These are phyloP conservation scores for Procambarus virginalis DNA, from an alignment of 1,140 invertebrate species.

Conservation along the genomic window DNA sequence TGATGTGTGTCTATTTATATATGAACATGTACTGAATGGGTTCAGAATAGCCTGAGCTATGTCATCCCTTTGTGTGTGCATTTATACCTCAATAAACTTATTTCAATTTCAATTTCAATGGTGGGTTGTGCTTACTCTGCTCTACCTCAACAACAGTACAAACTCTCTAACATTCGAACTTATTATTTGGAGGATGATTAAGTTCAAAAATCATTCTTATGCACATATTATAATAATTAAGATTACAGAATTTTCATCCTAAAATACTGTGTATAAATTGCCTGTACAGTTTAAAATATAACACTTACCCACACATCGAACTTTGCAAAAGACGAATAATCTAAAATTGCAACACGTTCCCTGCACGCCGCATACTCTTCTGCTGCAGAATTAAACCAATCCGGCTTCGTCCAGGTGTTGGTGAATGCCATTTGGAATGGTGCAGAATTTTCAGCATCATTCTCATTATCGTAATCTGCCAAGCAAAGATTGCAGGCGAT, in stretches of 20 bases:
- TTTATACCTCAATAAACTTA: too few relatives aligned
- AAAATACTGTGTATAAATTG: background rate
- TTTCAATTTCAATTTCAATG: too few relatives aligned
- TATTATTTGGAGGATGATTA: too few relatives aligned
- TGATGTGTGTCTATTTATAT: too few relatives aligned
- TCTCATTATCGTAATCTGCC: conserved; percentile 13
- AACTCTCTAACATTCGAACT: too few relatives aligned
- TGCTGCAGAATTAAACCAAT: conserved; percentile 93
- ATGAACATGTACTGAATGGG: too few relatives aligned
- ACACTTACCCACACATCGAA: conserved; percentile 85
- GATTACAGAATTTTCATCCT: background rate
- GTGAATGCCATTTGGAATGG: conserved; percentile 71
- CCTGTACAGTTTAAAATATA: background rate
- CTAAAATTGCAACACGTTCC: conserved; percentile 93
- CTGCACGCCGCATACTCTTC: conserved; percentile 95
- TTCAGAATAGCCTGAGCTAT: too few relatives aligned
- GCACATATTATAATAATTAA: conserved; percentile 2
- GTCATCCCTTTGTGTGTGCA: too few relatives aligned
- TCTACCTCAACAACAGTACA: too few relatives aligned
- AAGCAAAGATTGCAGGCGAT: background rate
- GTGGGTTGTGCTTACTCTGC: too few relatives aligned
- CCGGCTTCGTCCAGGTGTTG: conserved; percentile 82
- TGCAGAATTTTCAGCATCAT: conserved; percentile 32
- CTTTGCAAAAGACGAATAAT: conserved; percentile 99
- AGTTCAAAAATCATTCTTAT: background rate